Percentiles rank a stretch among this genome's conserved stretches.
These are phyloP conservation scores for Capra hircus DNA, from an alignment of 2,113 vertebrate genomes.

Conservation along the genomic window DNA sequence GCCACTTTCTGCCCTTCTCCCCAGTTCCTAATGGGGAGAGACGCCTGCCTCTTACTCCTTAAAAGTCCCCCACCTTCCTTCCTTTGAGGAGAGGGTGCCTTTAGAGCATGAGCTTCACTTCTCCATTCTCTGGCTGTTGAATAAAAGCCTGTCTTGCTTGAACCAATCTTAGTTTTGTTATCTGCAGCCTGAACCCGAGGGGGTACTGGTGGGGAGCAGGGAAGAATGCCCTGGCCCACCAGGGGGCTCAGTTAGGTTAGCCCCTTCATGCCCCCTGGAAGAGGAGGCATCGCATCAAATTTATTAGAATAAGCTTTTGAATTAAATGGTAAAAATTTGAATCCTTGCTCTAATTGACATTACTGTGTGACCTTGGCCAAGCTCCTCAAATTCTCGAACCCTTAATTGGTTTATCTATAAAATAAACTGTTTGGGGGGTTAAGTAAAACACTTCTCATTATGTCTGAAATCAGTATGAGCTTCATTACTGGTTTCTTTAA, in stretches of 20 bases:
- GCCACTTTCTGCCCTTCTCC: fast-evolving
- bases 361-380: not conserved
- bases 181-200: not conserved
- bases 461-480: not conserved
- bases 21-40: not conserved
- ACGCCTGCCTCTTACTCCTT: not conserved
- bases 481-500: not conserved
- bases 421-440: slow-evolving; percentile 3
- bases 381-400: not conserved
- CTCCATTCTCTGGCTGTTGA: not conserved
- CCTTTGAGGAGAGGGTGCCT: not conserved
- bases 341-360: not conserved
- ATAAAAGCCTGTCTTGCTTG: not conserved
- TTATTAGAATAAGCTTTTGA: not conserved
- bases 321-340: not conserved
- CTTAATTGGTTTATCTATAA: not conserved
- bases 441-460: not conserved
- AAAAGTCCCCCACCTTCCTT: not conserved
- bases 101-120: not conserved
- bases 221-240: not conserved
- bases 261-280: not conserved
- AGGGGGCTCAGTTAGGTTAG: no score
- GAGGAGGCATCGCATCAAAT: not conserved
- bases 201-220: fast-evolving
- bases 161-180: not conserved